These are phyloP conservation scores for Gryon sp. DNA, from an alignment of 1,140 invertebrate genomes.

Conservation along the genomic window DNA sequence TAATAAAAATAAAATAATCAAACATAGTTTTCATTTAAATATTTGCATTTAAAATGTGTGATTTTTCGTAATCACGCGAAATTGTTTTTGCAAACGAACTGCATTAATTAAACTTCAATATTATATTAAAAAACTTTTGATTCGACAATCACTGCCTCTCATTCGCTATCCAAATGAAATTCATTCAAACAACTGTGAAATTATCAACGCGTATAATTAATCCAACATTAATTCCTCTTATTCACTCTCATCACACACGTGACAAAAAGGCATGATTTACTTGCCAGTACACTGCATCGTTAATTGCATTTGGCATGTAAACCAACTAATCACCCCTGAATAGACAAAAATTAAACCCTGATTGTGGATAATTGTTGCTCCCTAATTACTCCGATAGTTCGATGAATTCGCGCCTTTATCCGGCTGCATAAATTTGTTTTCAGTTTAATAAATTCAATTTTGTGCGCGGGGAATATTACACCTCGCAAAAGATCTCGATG, in stretches of 20 bases:
- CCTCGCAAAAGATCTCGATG: slow-evolving; percentile 43
- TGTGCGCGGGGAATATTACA: slow-evolving; percentile 29
- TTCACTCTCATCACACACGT: slow-evolving; percentile 35
- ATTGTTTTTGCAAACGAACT: no score
- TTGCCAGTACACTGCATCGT: slow-evolving; percentile 24
- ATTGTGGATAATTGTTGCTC: slow-evolving; percentile 52
- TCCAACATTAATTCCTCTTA: slow-evolving; percentile 38
- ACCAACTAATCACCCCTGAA: slow-evolving; percentile 50
- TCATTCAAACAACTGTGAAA: slow-evolving; percentile 23
- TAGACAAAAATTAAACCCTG: slow-evolving; percentile 58
- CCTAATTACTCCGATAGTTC: slow-evolving; percentile 56
- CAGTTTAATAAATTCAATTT: slow-evolving; percentile 59
- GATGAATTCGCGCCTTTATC: slow-evolving; percentile 49
- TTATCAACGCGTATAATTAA: slow-evolving; percentile 34
- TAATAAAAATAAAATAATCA: no score
- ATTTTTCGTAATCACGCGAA: no score
- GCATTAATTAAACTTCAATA: no score
- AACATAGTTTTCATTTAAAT: no score
- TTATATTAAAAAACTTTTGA: not conserved
- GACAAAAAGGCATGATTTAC: slow-evolving; percentile 43
- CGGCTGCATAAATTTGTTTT: slow-evolving; percentile 55
- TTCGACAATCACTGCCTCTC: slow-evolving; percentile 4
- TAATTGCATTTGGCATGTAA: slow-evolving; percentile 51
- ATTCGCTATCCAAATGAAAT: slow-evolving; percentile 17
- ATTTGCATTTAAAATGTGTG: no score